Evolutionary conservation across 2,888 invertebrate species (phyloP).

Genomic region (Liodrosophila aerea): DNA sequence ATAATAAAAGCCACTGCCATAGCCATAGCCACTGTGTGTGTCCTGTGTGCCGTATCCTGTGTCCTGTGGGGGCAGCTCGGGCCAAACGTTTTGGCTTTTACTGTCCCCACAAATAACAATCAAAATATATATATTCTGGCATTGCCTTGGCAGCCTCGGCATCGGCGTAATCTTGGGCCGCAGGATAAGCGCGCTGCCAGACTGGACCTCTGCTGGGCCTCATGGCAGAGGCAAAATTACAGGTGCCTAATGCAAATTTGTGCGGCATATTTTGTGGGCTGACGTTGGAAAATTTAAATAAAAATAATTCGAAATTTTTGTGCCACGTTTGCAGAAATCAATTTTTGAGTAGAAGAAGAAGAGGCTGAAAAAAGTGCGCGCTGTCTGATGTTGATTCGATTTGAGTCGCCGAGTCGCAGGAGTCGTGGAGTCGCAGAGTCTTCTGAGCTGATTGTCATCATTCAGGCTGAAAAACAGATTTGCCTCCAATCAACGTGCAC

Average conservation of each 20-base stretch:
- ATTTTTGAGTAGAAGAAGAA: constrained; percentile 19
- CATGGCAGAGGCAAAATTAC: constrained; percentile 59
- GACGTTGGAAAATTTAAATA: constrained; percentile 43
- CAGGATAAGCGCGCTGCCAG: constrained; percentile 59
- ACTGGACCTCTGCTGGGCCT: constrained; percentile 48
- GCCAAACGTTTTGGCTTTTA: constrained; percentile 61
- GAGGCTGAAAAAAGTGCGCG: constrained; percentile 1
- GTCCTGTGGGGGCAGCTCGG: constrained; percentile 26
- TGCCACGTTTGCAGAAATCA: constrained; percentile 61
- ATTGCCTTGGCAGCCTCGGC: constrained; percentile 52
- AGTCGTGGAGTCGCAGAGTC: constrained; percentile 13
- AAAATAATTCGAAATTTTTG: constrained; percentile 46
- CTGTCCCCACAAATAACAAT: constrained; percentile 77
- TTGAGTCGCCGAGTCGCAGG: constrained; percentile 30
- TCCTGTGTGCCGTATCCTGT: constrained; percentile 18
- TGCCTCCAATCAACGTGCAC: constrained; percentile 79
- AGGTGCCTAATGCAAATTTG: constrained; percentile 78
- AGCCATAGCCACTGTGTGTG: constrained; percentile 4
- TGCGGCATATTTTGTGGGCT: constrained; percentile 64
- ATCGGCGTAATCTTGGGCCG: constrained; percentile 46
- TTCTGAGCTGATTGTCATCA: constrained; percentile 70
- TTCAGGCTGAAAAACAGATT: constrained; percentile 77
- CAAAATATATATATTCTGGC: constrained; percentile 52
- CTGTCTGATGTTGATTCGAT: constrained; percentile 58
- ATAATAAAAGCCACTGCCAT: constrained; percentile 66